Base-by-base conservation (phyloP, 2,888 invertebrate species). In the Morpho deidamia region DNA sequence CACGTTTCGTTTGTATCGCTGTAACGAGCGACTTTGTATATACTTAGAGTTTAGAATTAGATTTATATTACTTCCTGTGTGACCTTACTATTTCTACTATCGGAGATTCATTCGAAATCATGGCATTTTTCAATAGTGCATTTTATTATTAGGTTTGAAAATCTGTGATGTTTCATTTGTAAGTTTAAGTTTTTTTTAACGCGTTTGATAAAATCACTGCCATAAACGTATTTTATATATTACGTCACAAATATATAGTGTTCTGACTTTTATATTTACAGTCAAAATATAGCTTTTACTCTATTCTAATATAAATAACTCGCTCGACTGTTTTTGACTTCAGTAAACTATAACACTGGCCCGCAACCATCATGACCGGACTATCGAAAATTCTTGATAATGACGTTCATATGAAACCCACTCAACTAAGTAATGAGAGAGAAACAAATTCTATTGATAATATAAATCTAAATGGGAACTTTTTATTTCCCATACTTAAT, bases 131-230 rank as follows among this genome's bases (percentile, higher is more conserved):
- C 61, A 65, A 65, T 62, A 61, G 53, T 50, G 63, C 64, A 70
- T 72, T 72, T 73, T 66, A 72, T 78, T 72, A 72, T 71, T 84
- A 79, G 76, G 73, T 75, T 76, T 71, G 71, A 83, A 78, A 76
- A 81, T 81, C 87, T 87, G 86, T 87, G 86, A 85, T 87, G 82
- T 78, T 74, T 76, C 74, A 71, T 71, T 76, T 72, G 70, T 71
- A 74, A 69, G 71, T 72, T 78, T 71, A 72, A 65, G 67, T 67
- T 70, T 67, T 56, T 60, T 65, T 64, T 63, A n/a, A 59, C 57
- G 55, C 51, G 56, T 63, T 59, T 57, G 54, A 59, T 57, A 55
- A 61, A 64, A 65, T 65, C 74, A 73, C 75, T 74, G 76, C 75
- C 76, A 71, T 70, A 68, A 49, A 43, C 41, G 50, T 41, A 50